Base-by-base conservation (phyloP, 2,797 vertebrate species). In the Sebastes nivosus region DNA sequence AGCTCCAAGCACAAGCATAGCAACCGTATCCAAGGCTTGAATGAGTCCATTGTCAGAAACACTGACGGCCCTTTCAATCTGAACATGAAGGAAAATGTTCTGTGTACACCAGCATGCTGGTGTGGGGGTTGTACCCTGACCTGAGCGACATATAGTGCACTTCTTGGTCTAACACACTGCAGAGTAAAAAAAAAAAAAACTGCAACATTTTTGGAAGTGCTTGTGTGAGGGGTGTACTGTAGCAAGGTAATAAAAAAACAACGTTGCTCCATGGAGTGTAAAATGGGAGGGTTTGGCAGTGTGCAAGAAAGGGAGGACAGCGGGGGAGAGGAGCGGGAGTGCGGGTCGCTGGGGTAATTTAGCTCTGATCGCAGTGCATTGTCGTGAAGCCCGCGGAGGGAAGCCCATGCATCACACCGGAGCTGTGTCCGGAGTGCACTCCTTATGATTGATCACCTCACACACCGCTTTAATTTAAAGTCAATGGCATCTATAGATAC, bases 401-500 rank as follows among this genome's bases (percentile, higher is more conserved):
- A 86, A 77, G 85, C 83, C 84, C 84, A 90, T 95, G 92, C 86
- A 96, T 95, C 92, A 94, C 87, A 59, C 81, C 13, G 77, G 50
- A 68, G 86, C 87, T 82, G 80, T 85, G 80, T 91, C 89, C 81
- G 4, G 72, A 77, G 77, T 77, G 75, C 82, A 66, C 79, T 85
- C 63, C 65, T 90, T 90, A 87, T 93, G 93, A 96, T 89, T 93
- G 93, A 96, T 95, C 89, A 84, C 86, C 74, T 75, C 87, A 80
- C 80, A 81, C 36, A 63, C 67, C 5, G 70, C 91, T 93, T 92
- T 94, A 93, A 96, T 94, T 94, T 89, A 92, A 95, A 94, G 89
- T 87, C 93, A 94, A 87, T 87, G 72, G 38, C 73, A 75, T 93
- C 93, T 91, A 93, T 91, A 95, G 95, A 95, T 95, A 94, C 91